phyloP scores from a whole-genome alignment of 2,113 vertebrate species.

The Sceloporus undulatus region DNA sequence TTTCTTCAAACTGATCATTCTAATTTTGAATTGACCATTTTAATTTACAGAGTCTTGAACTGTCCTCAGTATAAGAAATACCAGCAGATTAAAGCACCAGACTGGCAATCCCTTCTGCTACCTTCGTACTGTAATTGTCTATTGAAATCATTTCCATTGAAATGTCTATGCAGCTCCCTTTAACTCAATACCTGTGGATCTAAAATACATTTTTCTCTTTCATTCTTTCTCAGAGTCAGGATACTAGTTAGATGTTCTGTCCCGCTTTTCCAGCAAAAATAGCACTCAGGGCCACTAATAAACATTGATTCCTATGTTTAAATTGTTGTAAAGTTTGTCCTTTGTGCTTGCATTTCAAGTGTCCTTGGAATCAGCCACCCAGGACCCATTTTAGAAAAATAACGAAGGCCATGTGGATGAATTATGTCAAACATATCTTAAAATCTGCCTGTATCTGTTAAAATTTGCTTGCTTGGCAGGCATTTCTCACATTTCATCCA shows the following conservation, averaged over 20 bases:
- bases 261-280: neutral
- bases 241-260: neutral
- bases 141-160: too few relatives aligned
- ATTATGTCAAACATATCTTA: neutral
- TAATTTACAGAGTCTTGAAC: too few relatives aligned
- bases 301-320: neutral
- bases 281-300: neutral
- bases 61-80: too few relatives aligned
- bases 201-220: neutral
- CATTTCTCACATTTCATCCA: neutral
- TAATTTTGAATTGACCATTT: too few relatives aligned
- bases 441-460: too few relatives aligned
- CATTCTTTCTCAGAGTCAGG: neutral
- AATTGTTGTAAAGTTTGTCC: neutral
- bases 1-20: neutral
- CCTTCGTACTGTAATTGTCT: neutral
- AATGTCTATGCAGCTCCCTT: neutral
- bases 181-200: neutral
- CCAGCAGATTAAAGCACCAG: neutral
- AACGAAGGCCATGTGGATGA: neutral
- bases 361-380: neutral
- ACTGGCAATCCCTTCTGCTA: neutral
- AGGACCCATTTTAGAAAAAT: neutral
- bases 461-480: too few relatives aligned
- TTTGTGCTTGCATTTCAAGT: neutral